Conservation (phyloP, 2,888 invertebrate species). For the Parasteatoda lunata region DNA sequence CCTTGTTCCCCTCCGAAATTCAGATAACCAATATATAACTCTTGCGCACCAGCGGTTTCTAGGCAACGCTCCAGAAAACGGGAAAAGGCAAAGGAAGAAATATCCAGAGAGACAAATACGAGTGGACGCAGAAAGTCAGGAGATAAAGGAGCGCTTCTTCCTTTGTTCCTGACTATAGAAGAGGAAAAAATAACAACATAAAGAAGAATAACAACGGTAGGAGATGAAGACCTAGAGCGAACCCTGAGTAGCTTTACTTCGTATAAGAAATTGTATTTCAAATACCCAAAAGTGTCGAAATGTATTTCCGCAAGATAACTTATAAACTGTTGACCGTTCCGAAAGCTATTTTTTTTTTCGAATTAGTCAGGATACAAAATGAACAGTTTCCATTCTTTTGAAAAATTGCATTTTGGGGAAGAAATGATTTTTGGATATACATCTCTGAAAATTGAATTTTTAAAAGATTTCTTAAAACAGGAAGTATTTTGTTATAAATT, state of each 20-base stretch:
- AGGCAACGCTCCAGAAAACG: conserved; percentile 55
- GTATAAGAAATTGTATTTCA: conserved; percentile 45
- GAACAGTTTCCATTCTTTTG: neutral
- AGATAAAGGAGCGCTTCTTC: conserved; percentile 56
- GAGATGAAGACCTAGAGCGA: conserved; percentile 30
- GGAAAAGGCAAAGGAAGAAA: conserved; percentile 42
- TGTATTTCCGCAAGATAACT: conserved; percentile 47
- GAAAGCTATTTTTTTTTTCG: neutral
- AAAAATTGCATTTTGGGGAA: neutral
- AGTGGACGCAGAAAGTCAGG: conserved; percentile 55
- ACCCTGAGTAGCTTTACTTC: conserved; percentile 16
- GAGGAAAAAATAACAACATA: conserved; percentile 12
- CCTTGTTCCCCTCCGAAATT: conserved; percentile 57
- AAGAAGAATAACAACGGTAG: conserved; percentile 14
- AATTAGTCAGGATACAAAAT: neutral
- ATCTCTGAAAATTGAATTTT: no score
- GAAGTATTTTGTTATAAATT: no score
- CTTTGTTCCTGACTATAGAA: conserved; percentile 12
- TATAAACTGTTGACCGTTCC: conserved; percentile 36
- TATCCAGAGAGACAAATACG: conserved; percentile 61
- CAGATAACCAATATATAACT: conserved; percentile 64
- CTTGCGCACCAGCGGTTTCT: conserved; percentile 54
- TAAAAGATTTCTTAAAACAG: no score
- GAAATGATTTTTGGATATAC: no score
- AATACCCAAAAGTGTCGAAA: conserved; percentile 34